Base-by-base conservation (phyloP, 2,113 vertebrate species). In the Smithornis capensis region DNA sequence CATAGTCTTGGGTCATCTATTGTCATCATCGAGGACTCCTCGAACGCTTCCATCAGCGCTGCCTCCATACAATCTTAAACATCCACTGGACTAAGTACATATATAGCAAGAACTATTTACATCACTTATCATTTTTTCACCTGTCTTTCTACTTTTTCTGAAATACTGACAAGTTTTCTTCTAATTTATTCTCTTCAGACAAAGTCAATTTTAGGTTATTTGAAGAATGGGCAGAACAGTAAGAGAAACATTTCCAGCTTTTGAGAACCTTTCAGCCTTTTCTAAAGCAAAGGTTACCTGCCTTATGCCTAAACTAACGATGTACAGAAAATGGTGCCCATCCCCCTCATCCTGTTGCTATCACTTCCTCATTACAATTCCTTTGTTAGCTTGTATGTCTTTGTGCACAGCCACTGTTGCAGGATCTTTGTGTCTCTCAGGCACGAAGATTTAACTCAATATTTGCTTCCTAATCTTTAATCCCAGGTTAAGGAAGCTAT, bases 401-500 rank as follows among this genome's bases (percentile, higher is more conserved):
- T 74, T 81, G n/a, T 64, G 33, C 53, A 56, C 35, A 59, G 22
- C 44, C 44, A 31, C 24, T 80, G 25, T 28, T 77, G 37, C 37
- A 77, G 42, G 40, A 29, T 70, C 35, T 92, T 73, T 83, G 68
- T 60, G 33, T 31, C 29, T 75, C n/a, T 69, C 9, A 37, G 40
- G 21, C 11, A 23, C 29, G 62, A 42, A 44, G 80, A 52, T 82
- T 81, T 79, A 91, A 83, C 15, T 90, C 69, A 40, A 52, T 31
- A 67, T 75, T 91, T 92, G 28, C 31, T 45, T 82, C 60, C 50
- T 93, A 81, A 52, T 91, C 42, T 78, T 87, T 78, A 77, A 81
- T 78, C 29, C 18, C 40, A 38, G 22, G 24, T 75, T 86, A 82
- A 71, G 29, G 27, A 70, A 86, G 27, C 14, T 87, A 12, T 77